A percentile compares a stretch with the other conserved stretches of the same genome.
Evolutionary conservation across 2,888 invertebrate genomes (phyloP).

Genomic region (Thelaira solivaga): DNA sequence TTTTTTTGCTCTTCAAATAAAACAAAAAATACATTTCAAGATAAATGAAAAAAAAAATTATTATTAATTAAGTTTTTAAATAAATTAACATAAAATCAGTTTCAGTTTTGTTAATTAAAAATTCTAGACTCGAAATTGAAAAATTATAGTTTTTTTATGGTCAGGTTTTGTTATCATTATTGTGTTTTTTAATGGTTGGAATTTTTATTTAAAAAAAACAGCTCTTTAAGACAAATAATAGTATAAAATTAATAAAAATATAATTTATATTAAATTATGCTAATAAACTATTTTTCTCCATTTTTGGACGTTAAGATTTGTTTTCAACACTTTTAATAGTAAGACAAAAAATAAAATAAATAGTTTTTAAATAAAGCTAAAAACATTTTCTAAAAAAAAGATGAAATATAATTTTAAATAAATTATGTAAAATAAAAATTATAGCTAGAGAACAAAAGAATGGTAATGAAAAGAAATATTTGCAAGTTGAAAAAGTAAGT

Average conservation of each 20-base stretch:
- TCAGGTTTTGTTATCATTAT: conserved; percentile 14
- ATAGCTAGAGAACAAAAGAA: conserved; percentile 20
- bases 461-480: background rate
- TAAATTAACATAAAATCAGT: conserved; percentile 48
- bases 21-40: no score
- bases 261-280: conserved; percentile 47
- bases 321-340: conserved; percentile 53
- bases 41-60: background rate
- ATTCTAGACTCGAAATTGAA: background rate
- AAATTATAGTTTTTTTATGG: background rate
- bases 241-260: background rate
- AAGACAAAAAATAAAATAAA: conserved; percentile 10
- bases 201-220: background rate
- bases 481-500: background rate
- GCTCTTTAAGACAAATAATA: conserved; percentile 9
- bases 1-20: background rate
- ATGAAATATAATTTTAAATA: conserved; percentile 16
- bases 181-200: background rate
- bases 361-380: background rate
- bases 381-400: background rate
- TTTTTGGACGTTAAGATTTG: conserved; percentile 38
- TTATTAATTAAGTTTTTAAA: conserved; percentile 50
- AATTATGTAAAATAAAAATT: background rate
- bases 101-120: conserved; percentile 20
- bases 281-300: conserved; percentile 17